Evolutionary conservation across 1,140 invertebrate genomes (phyloP), one percentile per base, ranked within the genome.

Genomic region (Olivierus martensii): DNA sequence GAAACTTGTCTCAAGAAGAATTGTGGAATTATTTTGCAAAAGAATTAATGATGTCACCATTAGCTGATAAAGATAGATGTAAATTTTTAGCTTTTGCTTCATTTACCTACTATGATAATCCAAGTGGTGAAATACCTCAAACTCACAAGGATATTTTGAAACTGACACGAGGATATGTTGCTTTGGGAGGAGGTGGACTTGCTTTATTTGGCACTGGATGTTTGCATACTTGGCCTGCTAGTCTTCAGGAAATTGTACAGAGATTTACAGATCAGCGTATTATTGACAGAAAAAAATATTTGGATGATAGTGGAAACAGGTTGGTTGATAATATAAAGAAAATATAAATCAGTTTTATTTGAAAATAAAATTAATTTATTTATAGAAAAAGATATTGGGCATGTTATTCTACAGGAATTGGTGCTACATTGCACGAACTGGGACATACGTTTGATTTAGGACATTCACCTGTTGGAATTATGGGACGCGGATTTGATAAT

Each of bases 371-470:
- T 37, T 28, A 6, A 22, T 49, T 49, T 49, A 21, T 15, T 66
- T 68, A n/a, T 65, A 78, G 85, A 48, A 80, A 82, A 10, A 88
- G 83, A 1, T 77, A 80, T 60, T 89, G 87, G 49, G 87, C 85
- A 21, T 91, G 89, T 64, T 88, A 87, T 71, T 83, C 88, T 3
- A 93, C 90, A 11, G 89, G 86, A 15, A 69, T 97, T 34, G 92
- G 92, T 4, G 86, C 90, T n/a, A 82, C 88, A 7, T 79, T 91
- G 28, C 92, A 97, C 71, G 92, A 96, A 73, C 68, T 97, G 42
- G 89, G 88, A 12, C 92, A 96, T 66, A 90, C 86, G 1, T 92
- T 96, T 68, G 88, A 95, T 70, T 75, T 96, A 36, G 90, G 87
- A 0, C 91, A 97, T 67, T 86, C 87, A 1, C 75, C 79, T 58